phyloP scores from a whole-genome alignment of 2,888 invertebrate genomes.

The Azorinus chamasolen region DNA sequence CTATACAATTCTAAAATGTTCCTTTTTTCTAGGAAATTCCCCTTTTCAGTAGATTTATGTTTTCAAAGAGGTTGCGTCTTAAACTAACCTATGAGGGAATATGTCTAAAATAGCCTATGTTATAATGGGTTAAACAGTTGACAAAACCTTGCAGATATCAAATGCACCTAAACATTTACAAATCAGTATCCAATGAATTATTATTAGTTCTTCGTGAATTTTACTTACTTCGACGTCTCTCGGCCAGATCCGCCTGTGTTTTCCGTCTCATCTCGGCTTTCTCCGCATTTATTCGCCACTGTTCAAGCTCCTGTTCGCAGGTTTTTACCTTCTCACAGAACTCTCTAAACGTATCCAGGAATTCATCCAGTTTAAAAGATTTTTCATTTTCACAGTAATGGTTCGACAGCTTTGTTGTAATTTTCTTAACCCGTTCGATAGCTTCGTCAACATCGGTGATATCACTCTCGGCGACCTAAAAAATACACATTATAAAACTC shows the following conservation, averaged over 20 bases:
- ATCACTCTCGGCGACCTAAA: constrained; percentile 78
- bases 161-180: no score
- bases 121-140: no score
- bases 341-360: constrained; percentile 94
- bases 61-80: no score
- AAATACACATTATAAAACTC: no score
- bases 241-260: constrained; percentile 89
- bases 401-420: constrained; percentile 92
- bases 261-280: constrained; percentile 93
- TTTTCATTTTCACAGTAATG: constrained; percentile 98
- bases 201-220: no score
- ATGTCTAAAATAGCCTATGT: no score
- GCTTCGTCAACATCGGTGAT: constrained; percentile 78
- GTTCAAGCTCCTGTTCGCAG: constrained; percentile 90
- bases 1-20: no score
- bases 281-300: constrained; percentile 93
- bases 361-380: constrained; percentile 97
- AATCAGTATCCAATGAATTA: no score
- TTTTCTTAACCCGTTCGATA: constrained; percentile 72
- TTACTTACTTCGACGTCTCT: constrained; percentile 75
- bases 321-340: constrained; percentile 90
- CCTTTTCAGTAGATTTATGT: no score
- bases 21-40: no score
- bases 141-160: no score
- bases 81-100: no score